Conservation (phyloP, 2,888 invertebrate species). For the Limnephilus lunatus region DNA sequence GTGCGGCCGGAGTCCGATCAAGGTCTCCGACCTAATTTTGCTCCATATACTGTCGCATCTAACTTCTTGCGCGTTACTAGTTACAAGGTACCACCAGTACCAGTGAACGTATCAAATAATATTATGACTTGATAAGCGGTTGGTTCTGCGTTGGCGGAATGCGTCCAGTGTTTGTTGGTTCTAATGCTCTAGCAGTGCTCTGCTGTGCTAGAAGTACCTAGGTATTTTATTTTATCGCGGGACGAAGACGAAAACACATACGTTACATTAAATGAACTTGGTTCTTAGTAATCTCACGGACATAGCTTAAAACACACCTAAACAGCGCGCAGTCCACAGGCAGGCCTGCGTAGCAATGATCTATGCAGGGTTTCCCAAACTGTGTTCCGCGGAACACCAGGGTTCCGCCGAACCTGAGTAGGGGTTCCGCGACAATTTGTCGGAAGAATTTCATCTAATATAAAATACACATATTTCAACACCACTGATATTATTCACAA, state of each 20-base stretch:
- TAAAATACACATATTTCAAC: too few species aligned
- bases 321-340: neutral
- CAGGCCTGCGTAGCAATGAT: neutral
- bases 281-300: neutral
- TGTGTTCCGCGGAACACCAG: too few species aligned
- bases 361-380: too few species aligned
- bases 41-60: slow-evolving; percentile 35
- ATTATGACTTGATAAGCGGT: slow-evolving; percentile 32
- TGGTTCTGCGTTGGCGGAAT: neutral
- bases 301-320: neutral
- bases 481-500: too few species aligned
- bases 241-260: neutral
- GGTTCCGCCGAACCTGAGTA: too few species aligned
- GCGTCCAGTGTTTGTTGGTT: neutral
- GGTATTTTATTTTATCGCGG: slow-evolving; percentile 3
- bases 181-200: neutral
- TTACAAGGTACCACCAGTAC: neutral
- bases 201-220: neutral
- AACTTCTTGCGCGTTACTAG: slow-evolving; percentile 25
- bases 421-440: too few species aligned
- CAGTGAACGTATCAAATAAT: slow-evolving; percentile 25
- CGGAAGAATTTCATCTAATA: too few species aligned
- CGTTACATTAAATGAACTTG: slow-evolving; percentile 4
- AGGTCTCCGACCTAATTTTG: slow-evolving; percentile 30
- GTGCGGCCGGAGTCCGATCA: neutral